These are phyloP conservation scores for Caenorhabditis remanei DNA, from an alignment of 1,140 invertebrate genomes.

Conservation along the genomic window DNA sequence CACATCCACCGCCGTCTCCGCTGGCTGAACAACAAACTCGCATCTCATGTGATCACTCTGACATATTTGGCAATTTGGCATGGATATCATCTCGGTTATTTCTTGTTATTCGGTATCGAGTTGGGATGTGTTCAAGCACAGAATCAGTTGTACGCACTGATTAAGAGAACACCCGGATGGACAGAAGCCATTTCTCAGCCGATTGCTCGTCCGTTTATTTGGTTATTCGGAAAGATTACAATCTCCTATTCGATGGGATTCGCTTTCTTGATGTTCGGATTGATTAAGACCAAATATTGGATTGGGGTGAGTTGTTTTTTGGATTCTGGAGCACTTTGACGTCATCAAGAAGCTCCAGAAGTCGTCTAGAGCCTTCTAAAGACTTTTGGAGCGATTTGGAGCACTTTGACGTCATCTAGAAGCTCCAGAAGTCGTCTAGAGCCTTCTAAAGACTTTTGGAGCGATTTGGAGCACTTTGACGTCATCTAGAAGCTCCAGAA, in stretches of 20 bases:
- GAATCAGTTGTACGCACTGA: slow-evolving; percentile 74
- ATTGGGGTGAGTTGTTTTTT: slow-evolving; percentile 68
- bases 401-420: too few species aligned
- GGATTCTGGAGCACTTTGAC: not conserved
- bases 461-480: too few species aligned
- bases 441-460: too few species aligned
- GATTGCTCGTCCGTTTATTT: slow-evolving; percentile 69
- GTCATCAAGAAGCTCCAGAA: too few species aligned
- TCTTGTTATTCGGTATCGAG: slow-evolving; percentile 79
- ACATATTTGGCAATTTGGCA: slow-evolving; percentile 80
- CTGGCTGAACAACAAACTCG: slow-evolving; percentile 79
- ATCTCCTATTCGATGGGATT: slow-evolving; percentile 77
- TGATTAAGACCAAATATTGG: slow-evolving; percentile 77
- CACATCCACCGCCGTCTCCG: slow-evolving; percentile 80
- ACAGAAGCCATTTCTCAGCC: slow-evolving; percentile 67
- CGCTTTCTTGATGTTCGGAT: slow-evolving; percentile 76
- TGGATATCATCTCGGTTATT: slow-evolving; percentile 80
- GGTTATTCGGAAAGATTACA: slow-evolving; percentile 73
- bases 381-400: too few species aligned
- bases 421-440: too few species aligned
- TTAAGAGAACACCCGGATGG: slow-evolving; percentile 68
- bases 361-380: too few species aligned
- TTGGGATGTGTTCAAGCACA: slow-evolving; percentile 77
- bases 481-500: too few species aligned
- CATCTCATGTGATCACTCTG: slow-evolving; percentile 79